These are phyloP conservation scores for Apamea anceps DNA, from an alignment of 2,888 invertebrate genomes.

Conservation along the genomic window DNA sequence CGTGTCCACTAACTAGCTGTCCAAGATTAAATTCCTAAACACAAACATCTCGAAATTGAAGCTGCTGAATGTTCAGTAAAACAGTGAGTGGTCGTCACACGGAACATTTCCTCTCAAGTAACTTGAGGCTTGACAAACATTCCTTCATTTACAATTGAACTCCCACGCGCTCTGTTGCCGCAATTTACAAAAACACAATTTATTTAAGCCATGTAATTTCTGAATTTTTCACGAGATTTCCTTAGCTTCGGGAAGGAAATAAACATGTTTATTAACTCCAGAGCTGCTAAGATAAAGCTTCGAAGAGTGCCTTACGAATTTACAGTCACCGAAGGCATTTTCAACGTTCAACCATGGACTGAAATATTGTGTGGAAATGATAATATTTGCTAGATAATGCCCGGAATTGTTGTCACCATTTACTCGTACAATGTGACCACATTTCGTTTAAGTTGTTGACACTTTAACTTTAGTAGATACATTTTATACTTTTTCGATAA, in stretches of 20 bases:
- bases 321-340: not conserved
- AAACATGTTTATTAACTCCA: slow-evolving; percentile 62
- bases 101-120: not conserved
- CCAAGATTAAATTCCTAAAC: slow-evolving; percentile 20
- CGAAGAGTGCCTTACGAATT: slow-evolving; percentile 3
- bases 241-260: slow-evolving; percentile 52
- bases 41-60: slow-evolving; percentile 9
- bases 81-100: not conserved
- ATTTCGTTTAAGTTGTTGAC: not conserved
- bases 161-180: not conserved
- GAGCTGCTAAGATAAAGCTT: slow-evolving; percentile 8
- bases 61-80: not conserved
- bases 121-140: not conserved
- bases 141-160: not conserved
- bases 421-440: not conserved
- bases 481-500: slow-evolving; percentile 9
- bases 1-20: slow-evolving; percentile 1
- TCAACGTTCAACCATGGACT: not conserved
- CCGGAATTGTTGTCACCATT: not conserved
- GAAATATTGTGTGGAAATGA: not conserved
- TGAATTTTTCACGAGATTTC: slow-evolving; percentile 69
- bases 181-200: not conserved
- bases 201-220: slow-evolving; percentile 52
- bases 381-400: not conserved
- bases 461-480: not conserved